Percentiles rank a stretch among this genome's conserved stretches.
These are phyloP conservation scores for Mesorhabditis spiculigera DNA, from an alignment of 2,888 invertebrate genomes.

Conservation along the genomic window DNA sequence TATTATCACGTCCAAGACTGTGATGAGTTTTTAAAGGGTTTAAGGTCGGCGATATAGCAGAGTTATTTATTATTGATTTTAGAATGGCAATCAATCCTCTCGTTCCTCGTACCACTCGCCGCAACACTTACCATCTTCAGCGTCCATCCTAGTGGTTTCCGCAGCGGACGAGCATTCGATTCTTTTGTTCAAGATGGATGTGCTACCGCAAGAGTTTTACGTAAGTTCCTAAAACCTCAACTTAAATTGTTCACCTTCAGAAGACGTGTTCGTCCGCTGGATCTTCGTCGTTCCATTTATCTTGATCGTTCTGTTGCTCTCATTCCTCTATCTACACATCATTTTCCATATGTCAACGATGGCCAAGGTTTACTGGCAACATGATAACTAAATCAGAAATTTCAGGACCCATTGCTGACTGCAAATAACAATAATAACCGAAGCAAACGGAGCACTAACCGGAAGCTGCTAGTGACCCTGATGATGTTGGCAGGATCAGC, in stretches of 20 bases:
- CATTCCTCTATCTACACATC: slow-evolving; percentile 48
- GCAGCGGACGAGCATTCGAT: slow-evolving; percentile 38
- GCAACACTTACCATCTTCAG: neutral
- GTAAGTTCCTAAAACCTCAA: slow-evolving; percentile 21
- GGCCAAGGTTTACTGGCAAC: slow-evolving; percentile 21
- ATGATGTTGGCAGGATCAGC: slow-evolving; percentile 47
- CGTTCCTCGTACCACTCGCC: neutral
- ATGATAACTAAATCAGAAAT: neutral
- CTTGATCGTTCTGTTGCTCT: slow-evolving; percentile 38
- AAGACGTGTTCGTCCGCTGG: slow-evolving; percentile 34
- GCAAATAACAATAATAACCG: slow-evolving; percentile 25
- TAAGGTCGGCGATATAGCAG: neutral
- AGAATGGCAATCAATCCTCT: slow-evolving; percentile 1
- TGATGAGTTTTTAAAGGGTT: slow-evolving; percentile 10
- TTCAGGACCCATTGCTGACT: slow-evolving; percentile 27
- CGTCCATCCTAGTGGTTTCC: slow-evolving; percentile 25
- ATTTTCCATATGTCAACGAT: slow-evolving; percentile 44
- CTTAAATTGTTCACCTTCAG: slow-evolving; percentile 23
- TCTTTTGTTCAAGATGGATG: slow-evolving; percentile 46
- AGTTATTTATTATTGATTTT: neutral
- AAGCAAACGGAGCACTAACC: slow-evolving; percentile 31
- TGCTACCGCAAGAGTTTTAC: slow-evolving; percentile 24
- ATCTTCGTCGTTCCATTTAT: slow-evolving; percentile 48
- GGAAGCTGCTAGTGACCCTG: slow-evolving; percentile 45
- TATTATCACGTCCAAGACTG: slow-evolving; percentile 24